Percentiles rank a stretch among this genome's conserved stretches.
Evolutionary conservation across 1,140 invertebrate species (phyloP).

Genomic region (Lysiphlebus fabarum): DNA sequence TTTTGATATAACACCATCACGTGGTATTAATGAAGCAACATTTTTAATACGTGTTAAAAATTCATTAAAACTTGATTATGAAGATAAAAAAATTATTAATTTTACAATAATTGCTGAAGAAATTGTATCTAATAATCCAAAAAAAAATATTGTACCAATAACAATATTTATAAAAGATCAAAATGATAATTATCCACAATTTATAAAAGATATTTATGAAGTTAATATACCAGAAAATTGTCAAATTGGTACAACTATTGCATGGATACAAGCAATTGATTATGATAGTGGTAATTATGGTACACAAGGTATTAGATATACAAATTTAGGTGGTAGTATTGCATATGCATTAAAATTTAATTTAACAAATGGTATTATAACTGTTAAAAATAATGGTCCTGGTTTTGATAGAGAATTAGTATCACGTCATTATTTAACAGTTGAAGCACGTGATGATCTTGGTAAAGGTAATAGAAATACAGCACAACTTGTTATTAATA

Average conservation of each 20-base stretch:
- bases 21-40: conserved; percentile 88
- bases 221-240: conserved; percentile 81
- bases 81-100: conserved; percentile 74
- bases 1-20: conserved; percentile 85
- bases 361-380: conserved; percentile 76
- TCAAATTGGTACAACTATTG: conserved; percentile 74
- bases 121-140: conserved; percentile 67
- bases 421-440: conserved; percentile 82
- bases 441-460: conserved; percentile 85
- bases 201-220: conserved; percentile 74
- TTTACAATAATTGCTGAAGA: conserved; percentile 85
- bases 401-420: conserved; percentile 85
- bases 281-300: conserved; percentile 83
- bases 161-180: conserved; percentile 83
- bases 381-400: conserved; percentile 70
- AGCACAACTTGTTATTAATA: conserved; percentile 78
- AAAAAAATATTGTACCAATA: conserved; percentile 78
- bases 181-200: conserved; percentile 93
- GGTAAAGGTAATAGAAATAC: conserved; percentile 85
- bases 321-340: conserved; percentile 73
- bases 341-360: conserved; percentile 82
- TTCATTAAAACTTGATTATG: conserved; percentile 79
- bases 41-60: conserved; percentile 89
- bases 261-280: conserved; percentile 78
- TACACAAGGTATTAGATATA: conserved; percentile 83